phyloP scores from a whole-genome alignment of 23 tunicate genomes.

The Phallusia fumigata region DNA sequence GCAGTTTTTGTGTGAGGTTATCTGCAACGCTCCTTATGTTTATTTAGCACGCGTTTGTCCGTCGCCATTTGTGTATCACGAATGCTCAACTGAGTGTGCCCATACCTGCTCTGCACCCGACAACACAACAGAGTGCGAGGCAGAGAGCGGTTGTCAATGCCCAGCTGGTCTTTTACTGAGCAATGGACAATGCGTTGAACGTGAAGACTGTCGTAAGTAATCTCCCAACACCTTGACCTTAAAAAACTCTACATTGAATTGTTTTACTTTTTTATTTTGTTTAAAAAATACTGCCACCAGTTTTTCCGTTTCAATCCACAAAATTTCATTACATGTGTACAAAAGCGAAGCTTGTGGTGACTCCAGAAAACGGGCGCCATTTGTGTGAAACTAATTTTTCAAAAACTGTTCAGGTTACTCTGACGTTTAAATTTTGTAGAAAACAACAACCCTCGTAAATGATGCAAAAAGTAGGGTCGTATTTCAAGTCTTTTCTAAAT shows the following conservation, averaged over 20 bases:
- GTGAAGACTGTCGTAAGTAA: conserved; percentile 25
- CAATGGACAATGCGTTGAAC: conserved; percentile 11
- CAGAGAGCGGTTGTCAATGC: conserved; percentile 11
- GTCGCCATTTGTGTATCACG: conserved; percentile 2
- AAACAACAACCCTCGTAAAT: too few species aligned
- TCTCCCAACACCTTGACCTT: background rate
- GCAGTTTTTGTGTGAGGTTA: background rate
- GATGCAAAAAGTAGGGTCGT: too few species aligned
- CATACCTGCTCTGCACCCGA: background rate
- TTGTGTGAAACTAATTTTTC: too few species aligned
- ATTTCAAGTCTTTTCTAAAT: too few species aligned
- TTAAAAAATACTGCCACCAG: background rate
- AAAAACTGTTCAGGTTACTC: too few species aligned
- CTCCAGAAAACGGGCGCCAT: too few species aligned
- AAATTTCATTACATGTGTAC: too few species aligned
- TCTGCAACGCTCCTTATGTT: background rate
- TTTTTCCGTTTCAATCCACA: too few species aligned
- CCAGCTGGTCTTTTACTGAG: conserved; percentile 8
- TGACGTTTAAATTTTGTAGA: too few species aligned
- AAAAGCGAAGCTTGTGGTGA: too few species aligned
- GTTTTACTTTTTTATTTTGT: background rate
- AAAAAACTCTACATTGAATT: background rate
- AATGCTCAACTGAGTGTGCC: background rate
- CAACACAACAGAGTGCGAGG: background rate
- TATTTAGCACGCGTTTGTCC: background rate